Base-by-base conservation (phyloP, 2,113 vertebrate genomes). In the Oceanodroma tethys region DNA sequence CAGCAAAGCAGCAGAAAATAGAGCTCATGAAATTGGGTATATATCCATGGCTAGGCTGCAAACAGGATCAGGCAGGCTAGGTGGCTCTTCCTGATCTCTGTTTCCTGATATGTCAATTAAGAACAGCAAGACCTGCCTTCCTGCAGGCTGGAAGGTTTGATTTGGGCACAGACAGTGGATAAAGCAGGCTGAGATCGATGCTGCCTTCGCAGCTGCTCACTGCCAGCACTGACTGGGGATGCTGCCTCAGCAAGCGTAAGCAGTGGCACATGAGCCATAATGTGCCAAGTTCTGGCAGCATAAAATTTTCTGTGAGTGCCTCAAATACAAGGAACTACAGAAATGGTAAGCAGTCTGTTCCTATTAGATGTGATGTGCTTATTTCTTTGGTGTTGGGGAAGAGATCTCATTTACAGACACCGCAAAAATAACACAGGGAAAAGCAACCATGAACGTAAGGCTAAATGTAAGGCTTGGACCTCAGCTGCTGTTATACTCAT, bases 121-220 rank as follows among this genome's bases (percentile, higher is more conserved):
- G 83, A 79, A 7, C 60, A 91, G 91, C 43, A 79, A 78, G 60
- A 59, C 7, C 36, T 91, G 75, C 47, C 38, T 52, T 47, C 40
- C 80, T 84, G 60, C 23, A 14, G 63, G 76, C 56, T 78, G 60
- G 43, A 48, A 78, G 59, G 50, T 42, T 81, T 71, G 67, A 47
- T 78, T 50, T 45, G 72, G 75, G 75, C 80, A 88, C 42, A 50
- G 40, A 4, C 8, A 10, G 59, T 1, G 6, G 30, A 59, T 7
- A 34, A 52, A 72, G 43, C 40, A 72, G 66, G 53, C 45, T n/a
- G 34, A 79, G 59, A 50, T 71, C 2, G 4, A 67, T 91, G 80
- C 86, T 75, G 50, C 45, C 38, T 62, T 50, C 0, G 0, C 23
- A 70, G 67, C n/a, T 5, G 5, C 83, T 58, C 3, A 0, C 42